Percentiles rank a stretch among this genome's conserved stretches.
These are phyloP conservation scores for Eristalinus aeneus DNA, from an alignment of 2,888 invertebrate species.

Conservation along the genomic window DNA sequence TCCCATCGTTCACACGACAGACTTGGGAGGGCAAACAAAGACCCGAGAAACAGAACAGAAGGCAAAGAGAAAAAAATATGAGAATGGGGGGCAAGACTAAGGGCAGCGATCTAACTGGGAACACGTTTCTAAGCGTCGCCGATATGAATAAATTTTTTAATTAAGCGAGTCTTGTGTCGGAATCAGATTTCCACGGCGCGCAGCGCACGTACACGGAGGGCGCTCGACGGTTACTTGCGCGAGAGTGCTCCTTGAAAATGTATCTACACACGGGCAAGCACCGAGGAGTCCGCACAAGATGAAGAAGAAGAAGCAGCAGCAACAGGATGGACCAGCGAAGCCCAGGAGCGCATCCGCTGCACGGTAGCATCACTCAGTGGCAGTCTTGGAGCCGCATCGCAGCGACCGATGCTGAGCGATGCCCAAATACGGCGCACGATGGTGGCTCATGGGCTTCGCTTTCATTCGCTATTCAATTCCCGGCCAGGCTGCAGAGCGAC, in stretches of 20 bases:
- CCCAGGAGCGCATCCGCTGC: slow-evolving; percentile 16
- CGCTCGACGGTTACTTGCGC: no score
- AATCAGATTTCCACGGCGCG: slow-evolving; percentile 47
- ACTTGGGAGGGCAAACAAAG: slow-evolving; percentile 20
- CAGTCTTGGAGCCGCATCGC: not conserved
- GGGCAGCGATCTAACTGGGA: not conserved
- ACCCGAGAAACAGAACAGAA: slow-evolving; percentile 12
- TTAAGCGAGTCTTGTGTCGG: slow-evolving; percentile 34
- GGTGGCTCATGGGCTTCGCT: not conserved
- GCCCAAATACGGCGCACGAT: slow-evolving; percentile 56
- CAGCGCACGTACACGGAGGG: not conserved
- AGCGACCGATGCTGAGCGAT: slow-evolving; percentile 29
- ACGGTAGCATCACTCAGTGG: no score
- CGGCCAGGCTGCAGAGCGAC: slow-evolving; percentile 11
- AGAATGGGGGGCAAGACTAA: not conserved
- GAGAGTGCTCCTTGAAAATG: not conserved
- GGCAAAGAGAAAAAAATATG: not conserved
- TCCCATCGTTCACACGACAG: slow-evolving; percentile 14
- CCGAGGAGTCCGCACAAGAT: not conserved
- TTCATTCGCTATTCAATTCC: slow-evolving; percentile 47
- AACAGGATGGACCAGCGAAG: slow-evolving; percentile 61
- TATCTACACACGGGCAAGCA: not conserved
- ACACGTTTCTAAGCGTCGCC: slow-evolving; percentile 28
- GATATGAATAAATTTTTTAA: slow-evolving; percentile 66
- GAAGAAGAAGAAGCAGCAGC: slow-evolving; percentile 26